These are phyloP conservation scores for Colistium nudipinnis DNA, from an alignment of 2,113 vertebrate genomes.

Conservation along the genomic window DNA sequence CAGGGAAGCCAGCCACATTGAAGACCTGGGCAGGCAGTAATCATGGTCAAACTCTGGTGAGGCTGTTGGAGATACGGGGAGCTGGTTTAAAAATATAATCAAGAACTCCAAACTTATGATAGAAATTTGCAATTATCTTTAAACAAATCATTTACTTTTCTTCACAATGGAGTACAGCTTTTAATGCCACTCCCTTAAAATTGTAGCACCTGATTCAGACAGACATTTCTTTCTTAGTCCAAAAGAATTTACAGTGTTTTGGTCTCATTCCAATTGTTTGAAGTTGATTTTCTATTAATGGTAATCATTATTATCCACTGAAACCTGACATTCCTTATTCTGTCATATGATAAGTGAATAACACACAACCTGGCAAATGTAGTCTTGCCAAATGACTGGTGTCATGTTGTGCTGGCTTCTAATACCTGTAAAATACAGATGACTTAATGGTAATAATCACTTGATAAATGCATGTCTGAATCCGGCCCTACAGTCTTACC, in stretches of 20 bases:
- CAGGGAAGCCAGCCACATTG: slow-evolving; percentile 78
- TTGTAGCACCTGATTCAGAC: slow-evolving; percentile 64
- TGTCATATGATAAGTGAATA: slow-evolving; percentile 3
- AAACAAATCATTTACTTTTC: slow-evolving; percentile 29
- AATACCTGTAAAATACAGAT: background rate
- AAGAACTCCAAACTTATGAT: slow-evolving; percentile 55
- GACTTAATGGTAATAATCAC: background rate
- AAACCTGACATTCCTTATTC: background rate
- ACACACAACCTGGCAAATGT: background rate
- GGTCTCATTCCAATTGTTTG: background rate
- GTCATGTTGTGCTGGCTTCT: background rate
- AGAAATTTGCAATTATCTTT: slow-evolving; percentile 22
- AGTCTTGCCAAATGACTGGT: background rate
- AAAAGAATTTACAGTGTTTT: background rate
- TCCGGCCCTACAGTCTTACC: slow-evolving; percentile 46
- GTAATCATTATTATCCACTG: background rate
- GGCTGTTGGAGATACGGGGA: slow-evolving; percentile 83
- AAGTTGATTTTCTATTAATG: background rate
- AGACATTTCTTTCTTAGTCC: slow-evolving; percentile 24
- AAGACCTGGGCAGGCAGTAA: slow-evolving; percentile 83
- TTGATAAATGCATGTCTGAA: slow-evolving; percentile 61
- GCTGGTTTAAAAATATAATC: slow-evolving; percentile 77
- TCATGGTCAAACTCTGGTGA: slow-evolving; percentile 82
- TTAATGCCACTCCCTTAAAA: slow-evolving; percentile 46
- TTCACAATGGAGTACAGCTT: slow-evolving; percentile 37